Percentiles rank a stretch among this genome's conserved stretches.
phyloP scores from a whole-genome alignment of 2,113 vertebrate species.

The Perccottus glenii region DNA sequence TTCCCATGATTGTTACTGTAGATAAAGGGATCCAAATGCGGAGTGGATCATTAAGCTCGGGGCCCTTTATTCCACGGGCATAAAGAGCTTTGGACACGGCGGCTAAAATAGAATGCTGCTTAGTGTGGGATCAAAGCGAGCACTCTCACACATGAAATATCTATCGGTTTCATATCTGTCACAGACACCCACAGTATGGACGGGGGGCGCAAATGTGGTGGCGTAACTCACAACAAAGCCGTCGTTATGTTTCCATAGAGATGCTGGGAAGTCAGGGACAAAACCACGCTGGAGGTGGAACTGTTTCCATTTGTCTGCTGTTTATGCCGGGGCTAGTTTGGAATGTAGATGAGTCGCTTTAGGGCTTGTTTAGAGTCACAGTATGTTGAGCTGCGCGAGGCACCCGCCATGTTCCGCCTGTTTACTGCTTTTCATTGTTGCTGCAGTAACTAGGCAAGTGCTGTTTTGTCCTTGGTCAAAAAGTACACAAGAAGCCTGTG shows the following conservation, averaged over 20 bases:
- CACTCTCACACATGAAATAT: slow-evolving; percentile 47
- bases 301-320: slow-evolving; percentile 65
- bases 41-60: slow-evolving; percentile 43
- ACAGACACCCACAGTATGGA: slow-evolving; percentile 28
- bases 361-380: slow-evolving; percentile 73
- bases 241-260: slow-evolving; percentile 48
- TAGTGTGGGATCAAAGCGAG: slow-evolving; percentile 36
- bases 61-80: slow-evolving; percentile 37
- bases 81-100: slow-evolving; percentile 49
- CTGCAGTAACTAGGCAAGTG: slow-evolving; percentile 50
- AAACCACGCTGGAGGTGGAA: slow-evolving; percentile 61
- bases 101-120: slow-evolving; percentile 51
- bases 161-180: slow-evolving; percentile 32
- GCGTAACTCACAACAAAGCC: slow-evolving; percentile 44
- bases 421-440: slow-evolving; percentile 65
- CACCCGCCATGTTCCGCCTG: slow-evolving; percentile 44
- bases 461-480: slow-evolving; percentile 60
- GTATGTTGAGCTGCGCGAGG: slow-evolving; percentile 61
- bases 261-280: slow-evolving; percentile 44
- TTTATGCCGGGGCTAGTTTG: slow-evolving; percentile 70
- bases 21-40: slow-evolving; percentile 38
- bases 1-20: slow-evolving; percentile 55
- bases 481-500: slow-evolving; percentile 19
- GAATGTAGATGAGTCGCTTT: slow-evolving; percentile 80
- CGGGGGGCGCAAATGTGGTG: slow-evolving; percentile 21